These are phyloP conservation scores for Poeciliopsis infans DNA, from an alignment of 2,797 vertebrate species.

Conservation along the genomic window DNA sequence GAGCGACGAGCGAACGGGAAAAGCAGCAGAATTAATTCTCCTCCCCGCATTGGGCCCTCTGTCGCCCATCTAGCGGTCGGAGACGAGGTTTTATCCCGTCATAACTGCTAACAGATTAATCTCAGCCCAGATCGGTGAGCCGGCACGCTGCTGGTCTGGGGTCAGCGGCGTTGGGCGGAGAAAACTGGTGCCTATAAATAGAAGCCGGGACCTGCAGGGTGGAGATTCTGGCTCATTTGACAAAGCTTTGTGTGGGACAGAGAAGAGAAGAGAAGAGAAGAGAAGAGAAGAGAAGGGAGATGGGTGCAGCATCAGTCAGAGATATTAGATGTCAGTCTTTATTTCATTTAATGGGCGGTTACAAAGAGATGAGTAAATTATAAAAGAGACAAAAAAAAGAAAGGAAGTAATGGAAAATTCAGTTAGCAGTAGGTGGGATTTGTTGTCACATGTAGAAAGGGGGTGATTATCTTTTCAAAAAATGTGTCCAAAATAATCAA, in stretches of 20 bases:
- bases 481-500: not conserved
- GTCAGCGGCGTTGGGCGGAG: constrained; percentile 58
- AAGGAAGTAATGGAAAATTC: not conserved
- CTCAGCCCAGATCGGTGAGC: constrained; percentile 60
- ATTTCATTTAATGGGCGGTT: constrained; percentile 11
- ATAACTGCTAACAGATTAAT: constrained; percentile 67
- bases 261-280: constrained; percentile 13
- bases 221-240: constrained; percentile 59
- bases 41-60: constrained; percentile 33
- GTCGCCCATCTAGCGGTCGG: constrained; percentile 56
- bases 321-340: not conserved
- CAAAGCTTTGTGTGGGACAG: constrained; percentile 42
- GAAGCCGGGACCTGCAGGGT: constrained; percentile 59
- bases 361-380: not conserved
- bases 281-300: too few species aligned
- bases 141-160: constrained; percentile 52
- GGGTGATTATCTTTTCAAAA: not conserved
- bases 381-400: not conserved
- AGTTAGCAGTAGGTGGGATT: not conserved
- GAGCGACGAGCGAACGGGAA: constrained; percentile 22
- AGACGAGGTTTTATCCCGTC: constrained; percentile 63
- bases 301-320: not conserved
- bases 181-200: constrained; percentile 67
- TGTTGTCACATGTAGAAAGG: not conserved
- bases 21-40: constrained; percentile 55